These are phyloP conservation scores for Coenobita brevimanus DNA, from an alignment of 1,140 invertebrate species.

Conservation along the genomic window DNA sequence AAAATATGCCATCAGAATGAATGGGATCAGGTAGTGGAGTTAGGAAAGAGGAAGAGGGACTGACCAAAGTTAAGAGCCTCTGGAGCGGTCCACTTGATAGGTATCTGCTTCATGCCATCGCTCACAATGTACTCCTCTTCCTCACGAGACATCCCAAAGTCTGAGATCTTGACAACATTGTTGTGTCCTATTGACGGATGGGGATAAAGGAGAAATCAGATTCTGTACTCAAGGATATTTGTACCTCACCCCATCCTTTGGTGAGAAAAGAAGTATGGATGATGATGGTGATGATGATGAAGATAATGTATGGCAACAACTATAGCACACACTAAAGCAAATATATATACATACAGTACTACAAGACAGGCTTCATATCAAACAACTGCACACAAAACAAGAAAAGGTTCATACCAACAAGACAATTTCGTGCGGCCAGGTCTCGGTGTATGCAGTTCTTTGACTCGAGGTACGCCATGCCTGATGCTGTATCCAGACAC, in stretches of 20 bases:
- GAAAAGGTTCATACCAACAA: conserved; percentile 80
- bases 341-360: too few species aligned
- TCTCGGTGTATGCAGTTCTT: conserved; percentile 98
- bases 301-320: too few species aligned
- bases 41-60: neutral
- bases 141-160: conserved; percentile 98
- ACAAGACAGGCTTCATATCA: too few species aligned
- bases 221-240: too few species aligned
- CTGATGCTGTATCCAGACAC: conserved; percentile 94
- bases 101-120: conserved; percentile 98
- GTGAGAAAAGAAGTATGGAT: too few species aligned
- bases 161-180: conserved; percentile 95
- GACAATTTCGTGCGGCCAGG: conserved; percentile 95
- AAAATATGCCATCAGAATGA: neutral
- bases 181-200: conserved; percentile 76
- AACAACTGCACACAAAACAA: neutral
- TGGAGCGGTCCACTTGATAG: conserved; percentile 98
- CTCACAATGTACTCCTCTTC: conserved; percentile 98
- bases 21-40: neutral
- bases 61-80: conserved; percentile 96
- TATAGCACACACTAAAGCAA: too few species aligned
- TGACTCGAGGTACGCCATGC: conserved; percentile 96
- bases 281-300: too few species aligned
- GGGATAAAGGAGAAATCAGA: too few species aligned
- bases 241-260: too few species aligned